Evolutionary conservation across 2,113 vertebrate species (phyloP).

Genomic region (Marcusenius ussheri): DNA sequence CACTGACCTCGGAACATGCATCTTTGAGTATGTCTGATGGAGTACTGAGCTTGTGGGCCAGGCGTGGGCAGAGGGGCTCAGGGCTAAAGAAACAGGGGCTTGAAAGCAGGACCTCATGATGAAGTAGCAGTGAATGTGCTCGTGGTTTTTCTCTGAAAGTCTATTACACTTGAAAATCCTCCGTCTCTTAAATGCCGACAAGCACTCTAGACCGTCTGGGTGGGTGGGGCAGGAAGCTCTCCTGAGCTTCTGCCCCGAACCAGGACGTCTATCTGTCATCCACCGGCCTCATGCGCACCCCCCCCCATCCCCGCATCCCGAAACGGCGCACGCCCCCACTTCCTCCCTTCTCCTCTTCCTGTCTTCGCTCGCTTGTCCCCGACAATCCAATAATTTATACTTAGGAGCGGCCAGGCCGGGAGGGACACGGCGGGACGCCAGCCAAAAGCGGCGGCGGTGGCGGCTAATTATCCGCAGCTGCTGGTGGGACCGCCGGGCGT

Average conservation of each 20-base stretch:
- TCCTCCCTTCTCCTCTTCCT: slow-evolving; percentile 28
- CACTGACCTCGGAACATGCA: neutral
- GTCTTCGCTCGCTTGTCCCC: slow-evolving; percentile 49
- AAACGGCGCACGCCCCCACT: neutral
- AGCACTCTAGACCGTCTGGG: neutral
- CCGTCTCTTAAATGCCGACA: neutral
- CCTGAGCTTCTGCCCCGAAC: neutral
- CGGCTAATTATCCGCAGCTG: slow-evolving; percentile 78
- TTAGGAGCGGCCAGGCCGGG: slow-evolving; percentile 51
- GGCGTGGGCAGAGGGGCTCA: neutral
- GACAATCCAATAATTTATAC: slow-evolving; percentile 58
- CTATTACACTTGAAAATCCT: neutral
- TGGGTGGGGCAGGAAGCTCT: neutral
- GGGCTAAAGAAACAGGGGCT: neutral
- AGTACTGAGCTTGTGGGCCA: neutral
- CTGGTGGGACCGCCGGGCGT: slow-evolving; percentile 63
- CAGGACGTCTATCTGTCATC: neutral
- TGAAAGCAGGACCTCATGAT: neutral
- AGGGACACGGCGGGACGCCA: slow-evolving; percentile 51
- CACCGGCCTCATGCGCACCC: neutral
- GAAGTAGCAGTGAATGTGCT: neutral
- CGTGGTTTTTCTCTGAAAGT: neutral
- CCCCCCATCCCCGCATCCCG: slow-evolving; percentile 15
- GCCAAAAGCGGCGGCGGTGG: slow-evolving; percentile 70
- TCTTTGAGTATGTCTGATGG: neutral